Conservation (phyloP, 1,140 invertebrate genomes). For the Cyclina sinensis region DNA sequence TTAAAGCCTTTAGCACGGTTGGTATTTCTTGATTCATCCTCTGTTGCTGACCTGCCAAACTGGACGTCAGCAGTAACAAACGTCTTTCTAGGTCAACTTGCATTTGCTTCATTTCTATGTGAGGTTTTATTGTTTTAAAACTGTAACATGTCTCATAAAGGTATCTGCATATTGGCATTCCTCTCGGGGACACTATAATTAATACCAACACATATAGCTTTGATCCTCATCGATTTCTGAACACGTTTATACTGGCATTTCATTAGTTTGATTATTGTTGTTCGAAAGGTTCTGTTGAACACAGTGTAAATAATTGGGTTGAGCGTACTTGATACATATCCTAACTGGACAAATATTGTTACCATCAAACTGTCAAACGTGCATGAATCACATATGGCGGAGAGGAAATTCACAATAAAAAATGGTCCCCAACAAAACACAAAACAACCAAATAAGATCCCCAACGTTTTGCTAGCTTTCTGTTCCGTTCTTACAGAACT, state of each 20-base stretch:
- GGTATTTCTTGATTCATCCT: too few relatives aligned
- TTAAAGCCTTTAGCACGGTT: too few relatives aligned
- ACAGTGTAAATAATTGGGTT: constrained; percentile 87
- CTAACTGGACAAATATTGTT: constrained; percentile 83
- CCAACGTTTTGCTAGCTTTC: constrained; percentile 92
- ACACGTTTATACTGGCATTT: constrained; percentile 79
- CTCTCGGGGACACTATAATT: background rate
- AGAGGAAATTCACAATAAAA: constrained; percentile 84
- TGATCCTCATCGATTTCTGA: constrained; percentile 65
- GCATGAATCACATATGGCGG: constrained; percentile 86
- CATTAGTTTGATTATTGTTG: constrained; percentile 82
- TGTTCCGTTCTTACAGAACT: constrained; percentile 92
- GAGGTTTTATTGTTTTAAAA: background rate
- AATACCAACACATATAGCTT: constrained; percentile 60
- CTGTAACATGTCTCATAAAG: constrained; percentile 28
- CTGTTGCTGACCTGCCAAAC: too few relatives aligned
- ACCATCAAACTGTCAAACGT: constrained; percentile 83
- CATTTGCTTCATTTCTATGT: too few relatives aligned
- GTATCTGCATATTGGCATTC: constrained; percentile 32
- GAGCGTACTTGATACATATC: constrained; percentile 84
- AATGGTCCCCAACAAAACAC: constrained; percentile 85
- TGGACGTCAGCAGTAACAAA: too few relatives aligned
- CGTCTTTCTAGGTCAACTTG: too few relatives aligned
- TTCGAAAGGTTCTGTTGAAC: constrained; percentile 84
- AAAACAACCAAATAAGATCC: constrained; percentile 84